Evolutionary conservation across 2,797 vertebrate species (phyloP), one percentile per base, ranked within the genome.

Genomic region (Hippopotamyrus pictus): DNA sequence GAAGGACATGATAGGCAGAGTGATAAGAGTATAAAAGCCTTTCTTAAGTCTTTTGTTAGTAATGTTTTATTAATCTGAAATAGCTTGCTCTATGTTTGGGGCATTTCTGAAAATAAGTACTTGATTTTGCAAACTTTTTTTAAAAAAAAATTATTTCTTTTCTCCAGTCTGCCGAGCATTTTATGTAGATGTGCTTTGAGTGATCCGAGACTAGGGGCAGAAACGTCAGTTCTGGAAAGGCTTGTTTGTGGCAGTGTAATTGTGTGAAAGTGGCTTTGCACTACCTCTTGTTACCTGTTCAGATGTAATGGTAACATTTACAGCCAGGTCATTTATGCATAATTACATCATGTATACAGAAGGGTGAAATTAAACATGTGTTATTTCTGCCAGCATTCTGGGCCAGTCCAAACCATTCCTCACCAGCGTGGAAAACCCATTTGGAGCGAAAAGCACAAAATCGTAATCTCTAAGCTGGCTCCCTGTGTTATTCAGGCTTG

Each of bases 221-320:
- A 22, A 22, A n/a, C 19, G 7, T 82, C 19, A 46, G 17, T 82
- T 44, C 41, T 4, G 76, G 37, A 82, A 82, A 46, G 76, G 19
- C 41, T 92, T 91, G 79, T 86, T 82, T 91, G 93, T 92, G 91
- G 91, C 91, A 92, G 93, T 92, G 95, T 95, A 96, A 95, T 96
- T 96, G 95, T 94, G 92, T 94, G 92, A 95, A 96, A 96, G 95
- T 96, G 96, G 95, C 94, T 82, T 82, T 90, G 92, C 95, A 94
- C 96, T 97, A 97, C 96, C 96, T 97, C 96, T 92, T 96, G 96
- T 97, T 96, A 96, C 96, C 96, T 96, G 96, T 96, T 95, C 59
- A 94, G 94, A 92, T 95, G 93, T 95, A 93, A 96, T 96, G 96
- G 96, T 96, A 96, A 96, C 96, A 95, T 96, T 82, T 94, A 94